Base-by-base conservation (phyloP, 1,140 invertebrate genomes). In the Maniola jurtina region DNA sequence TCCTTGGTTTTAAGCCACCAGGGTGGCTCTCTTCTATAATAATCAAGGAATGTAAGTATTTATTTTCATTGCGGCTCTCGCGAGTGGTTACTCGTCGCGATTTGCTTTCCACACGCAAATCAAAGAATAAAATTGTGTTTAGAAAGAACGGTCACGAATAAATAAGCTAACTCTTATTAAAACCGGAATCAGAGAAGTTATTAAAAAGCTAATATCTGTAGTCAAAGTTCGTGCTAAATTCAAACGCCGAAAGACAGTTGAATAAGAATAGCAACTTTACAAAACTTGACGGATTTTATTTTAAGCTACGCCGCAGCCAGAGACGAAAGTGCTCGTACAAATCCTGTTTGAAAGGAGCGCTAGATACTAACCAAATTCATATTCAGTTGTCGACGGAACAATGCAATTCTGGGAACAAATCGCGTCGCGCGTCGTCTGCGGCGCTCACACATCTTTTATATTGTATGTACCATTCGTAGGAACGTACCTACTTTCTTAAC, bases 341-440 rank as follows among this genome's bases (percentile, higher is more conserved):
- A 55, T 55, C 52, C 52, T 34, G 52, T 55, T 55, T 55, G 25
- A 34, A 55, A 34, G 33, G 25, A 55, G 33, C 52, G 15, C 52
- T 55, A 55, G 52, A 55, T 16, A 55, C 52, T 55, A 55, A 55
- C 52, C 52, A 34, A 55, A 55, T 55, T 25, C 52, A 55, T 55
- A 55, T 55, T 55, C 52, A 55, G 52, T 55, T 55, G 52, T 34
- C 16, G 52, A 55, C 52, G 52, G 52, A 34, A 55, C 52, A 55
- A 55, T 55, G 16, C 52, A 34, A 55, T 55, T 55, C 52, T 55
- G 33, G 33, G 16, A 55, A 55, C 52, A 55, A 55, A 55, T 55
- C 52, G 52, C 11, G 52, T 55, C 52, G 36, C 40, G 40, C 40
- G 52, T 55, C 52, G 16, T 55, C 33, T 55, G 25, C 33, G 9